These are phyloP conservation scores for Parasteatoda tepidariorum DNA, from an alignment of 1,140 invertebrate species.

Conservation along the genomic window DNA sequence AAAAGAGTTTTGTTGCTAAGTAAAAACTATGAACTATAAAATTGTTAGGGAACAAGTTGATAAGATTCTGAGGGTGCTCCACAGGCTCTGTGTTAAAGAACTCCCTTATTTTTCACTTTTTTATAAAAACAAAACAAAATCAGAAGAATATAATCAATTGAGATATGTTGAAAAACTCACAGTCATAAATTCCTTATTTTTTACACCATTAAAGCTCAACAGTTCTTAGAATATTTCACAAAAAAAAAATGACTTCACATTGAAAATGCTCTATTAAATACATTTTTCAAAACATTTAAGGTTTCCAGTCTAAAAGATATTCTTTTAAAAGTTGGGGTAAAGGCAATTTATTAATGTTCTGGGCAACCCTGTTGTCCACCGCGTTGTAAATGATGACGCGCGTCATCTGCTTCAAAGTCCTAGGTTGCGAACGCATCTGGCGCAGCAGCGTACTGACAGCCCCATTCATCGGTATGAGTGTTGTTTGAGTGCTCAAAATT, in stretches of 20 bases:
- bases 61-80: too few relatives aligned
- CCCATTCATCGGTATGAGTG: constrained; percentile 75
- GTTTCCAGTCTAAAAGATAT: constrained; percentile 73
- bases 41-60: too few relatives aligned
- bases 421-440: constrained; percentile 74
- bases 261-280: not conserved
- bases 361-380: constrained; percentile 72
- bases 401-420: constrained; percentile 73
- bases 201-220: not conserved
- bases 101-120: too few relatives aligned
- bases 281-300: not conserved
- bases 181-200: not conserved
- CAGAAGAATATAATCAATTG: not conserved
- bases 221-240: not conserved
- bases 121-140: too few relatives aligned
- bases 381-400: constrained; percentile 76
- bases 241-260: not conserved
- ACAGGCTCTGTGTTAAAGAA: too few relatives aligned
- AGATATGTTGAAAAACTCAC: not conserved
- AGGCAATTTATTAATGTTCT: constrained; percentile 76
- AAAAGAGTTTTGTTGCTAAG: too few relatives aligned
- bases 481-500: constrained; percentile 75
- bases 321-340: constrained; percentile 77
- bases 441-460: constrained; percentile 75
- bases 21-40: too few relatives aligned